phyloP scores from a whole-genome alignment of 1,140 invertebrate species.

The Dreissena polymorpha region DNA sequence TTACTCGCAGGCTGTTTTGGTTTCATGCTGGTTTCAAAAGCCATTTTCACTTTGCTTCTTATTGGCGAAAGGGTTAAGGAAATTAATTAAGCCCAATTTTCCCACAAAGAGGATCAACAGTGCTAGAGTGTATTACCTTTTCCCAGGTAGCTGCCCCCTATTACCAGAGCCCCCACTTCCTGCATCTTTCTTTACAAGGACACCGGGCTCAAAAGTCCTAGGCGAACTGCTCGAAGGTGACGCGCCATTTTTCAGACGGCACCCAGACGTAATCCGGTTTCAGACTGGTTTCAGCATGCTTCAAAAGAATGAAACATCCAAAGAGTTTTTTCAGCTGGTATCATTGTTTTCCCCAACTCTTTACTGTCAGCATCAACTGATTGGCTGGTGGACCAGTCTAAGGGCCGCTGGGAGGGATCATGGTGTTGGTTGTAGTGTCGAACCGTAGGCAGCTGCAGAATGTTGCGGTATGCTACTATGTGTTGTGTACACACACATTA shows the following conservation, averaged over 20 bases:
- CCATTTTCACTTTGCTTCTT: no score
- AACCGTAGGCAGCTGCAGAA: conserved; percentile 72
- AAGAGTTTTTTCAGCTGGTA: conserved; percentile 70
- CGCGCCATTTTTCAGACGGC: conserved; percentile 43
- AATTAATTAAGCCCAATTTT: no score
- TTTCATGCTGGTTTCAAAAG: no score
- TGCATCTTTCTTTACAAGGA: conserved; percentile 16
- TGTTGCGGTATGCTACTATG: conserved; percentile 68
- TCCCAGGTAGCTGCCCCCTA: conserved; percentile 54
- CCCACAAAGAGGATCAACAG: no score
- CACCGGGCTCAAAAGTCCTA: conserved; percentile 43
- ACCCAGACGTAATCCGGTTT: conserved; percentile 69
- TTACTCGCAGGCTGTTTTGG: no score
- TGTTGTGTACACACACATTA: conserved; percentile 71
- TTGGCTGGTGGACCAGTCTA: conserved; percentile 69
- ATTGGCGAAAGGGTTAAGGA: no score
- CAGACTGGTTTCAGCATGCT: conserved; percentile 70
- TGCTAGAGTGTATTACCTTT: conserved; percentile 37
- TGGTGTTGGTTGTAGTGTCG: conserved; percentile 73
- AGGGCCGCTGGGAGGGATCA: conserved; percentile 65
- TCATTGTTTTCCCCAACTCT: conserved; percentile 64
- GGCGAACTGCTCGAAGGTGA: conserved; percentile 12
- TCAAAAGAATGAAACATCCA: conserved; percentile 73
- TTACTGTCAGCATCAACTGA: conserved; percentile 69
- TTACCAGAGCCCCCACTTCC: conserved; percentile 32